Percentiles rank a stretch among this genome's conserved stretches.
These are phyloP conservation scores for Philopedon plagiatum DNA, from an alignment of 2,888 invertebrate genomes.

Conservation along the genomic window DNA sequence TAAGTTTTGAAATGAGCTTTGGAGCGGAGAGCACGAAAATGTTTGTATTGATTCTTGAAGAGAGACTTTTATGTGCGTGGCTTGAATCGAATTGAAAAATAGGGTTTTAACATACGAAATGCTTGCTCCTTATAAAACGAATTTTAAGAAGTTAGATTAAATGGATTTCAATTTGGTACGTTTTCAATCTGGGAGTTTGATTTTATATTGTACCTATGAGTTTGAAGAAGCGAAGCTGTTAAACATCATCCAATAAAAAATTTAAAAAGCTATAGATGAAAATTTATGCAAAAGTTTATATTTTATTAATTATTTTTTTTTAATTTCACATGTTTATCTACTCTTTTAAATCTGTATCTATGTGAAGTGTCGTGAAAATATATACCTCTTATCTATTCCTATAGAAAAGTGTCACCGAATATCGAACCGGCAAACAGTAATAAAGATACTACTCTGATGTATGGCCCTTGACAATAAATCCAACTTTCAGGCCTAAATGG, in stretches of 20 bases:
- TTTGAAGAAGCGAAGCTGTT: neutral
- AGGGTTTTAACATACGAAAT: conserved; percentile 48
- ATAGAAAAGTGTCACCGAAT: too few species aligned
- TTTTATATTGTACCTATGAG: neutral
- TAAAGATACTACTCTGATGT: too few species aligned
- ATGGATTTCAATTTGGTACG: conserved; percentile 39
- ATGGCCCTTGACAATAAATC: too few species aligned
- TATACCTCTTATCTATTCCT: too few species aligned
- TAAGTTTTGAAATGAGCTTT: conserved; percentile 45
- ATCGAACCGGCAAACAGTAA: too few species aligned
- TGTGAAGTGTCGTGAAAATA: too few species aligned
- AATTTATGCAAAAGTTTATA: too few species aligned
- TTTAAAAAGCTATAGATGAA: too few species aligned
- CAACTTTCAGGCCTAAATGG: too few species aligned
- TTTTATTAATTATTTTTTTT: too few species aligned
- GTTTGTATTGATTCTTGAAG: conserved; percentile 48
- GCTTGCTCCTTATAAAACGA: conserved; percentile 44
- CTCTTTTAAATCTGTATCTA: too few species aligned
- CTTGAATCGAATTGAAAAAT: conserved; percentile 45
- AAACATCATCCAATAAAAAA: neutral
- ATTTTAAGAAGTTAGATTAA: conserved; percentile 46
- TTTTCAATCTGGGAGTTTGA: conserved; percentile 28
- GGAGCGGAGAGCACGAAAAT: conserved; percentile 43
- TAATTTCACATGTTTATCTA: too few species aligned
- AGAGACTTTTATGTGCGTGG: conserved; percentile 48